phyloP scores from a whole-genome alignment of 2,113 vertebrate species.

The Myiozetetes cayanensis region DNA sequence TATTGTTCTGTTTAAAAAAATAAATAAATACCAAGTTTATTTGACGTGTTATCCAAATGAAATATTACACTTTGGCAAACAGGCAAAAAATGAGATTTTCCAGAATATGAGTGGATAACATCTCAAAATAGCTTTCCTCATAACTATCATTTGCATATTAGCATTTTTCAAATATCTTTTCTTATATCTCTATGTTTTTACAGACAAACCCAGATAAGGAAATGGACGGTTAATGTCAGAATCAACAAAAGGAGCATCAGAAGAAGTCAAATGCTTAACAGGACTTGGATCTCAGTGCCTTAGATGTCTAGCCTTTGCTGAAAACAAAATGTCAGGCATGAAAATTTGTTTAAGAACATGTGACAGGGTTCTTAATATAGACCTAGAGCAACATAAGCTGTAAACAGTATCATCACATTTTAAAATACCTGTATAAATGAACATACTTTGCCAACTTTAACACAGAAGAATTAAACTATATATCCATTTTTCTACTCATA shows the following conservation, averaged over 20 bases:
- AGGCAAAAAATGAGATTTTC: neutral
- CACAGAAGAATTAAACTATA: neutral
- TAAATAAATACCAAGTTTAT: neutral
- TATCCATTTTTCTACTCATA: neutral
- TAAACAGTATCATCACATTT: accelerated
- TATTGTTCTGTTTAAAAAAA: neutral
- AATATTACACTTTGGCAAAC: neutral
- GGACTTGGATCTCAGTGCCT: neutral
- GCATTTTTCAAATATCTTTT: neutral
- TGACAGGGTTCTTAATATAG: neutral
- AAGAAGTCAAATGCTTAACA: neutral
- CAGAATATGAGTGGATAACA: neutral
- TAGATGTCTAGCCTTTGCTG: neutral
- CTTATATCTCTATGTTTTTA: neutral
- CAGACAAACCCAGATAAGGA: neutral
- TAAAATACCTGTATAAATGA: neutral
- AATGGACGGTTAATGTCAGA: neutral
- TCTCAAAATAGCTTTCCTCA: neutral
- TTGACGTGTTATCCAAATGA: neutral
- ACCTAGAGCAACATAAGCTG: neutral
- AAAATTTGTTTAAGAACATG: neutral
- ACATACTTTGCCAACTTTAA: neutral
- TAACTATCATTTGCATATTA: neutral
- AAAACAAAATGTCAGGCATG: neutral
- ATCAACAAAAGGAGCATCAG: neutral